These are phyloP conservation scores for Orius laevigatus DNA, from an alignment of 1,140 invertebrate genomes.

Conservation along the genomic window DNA sequence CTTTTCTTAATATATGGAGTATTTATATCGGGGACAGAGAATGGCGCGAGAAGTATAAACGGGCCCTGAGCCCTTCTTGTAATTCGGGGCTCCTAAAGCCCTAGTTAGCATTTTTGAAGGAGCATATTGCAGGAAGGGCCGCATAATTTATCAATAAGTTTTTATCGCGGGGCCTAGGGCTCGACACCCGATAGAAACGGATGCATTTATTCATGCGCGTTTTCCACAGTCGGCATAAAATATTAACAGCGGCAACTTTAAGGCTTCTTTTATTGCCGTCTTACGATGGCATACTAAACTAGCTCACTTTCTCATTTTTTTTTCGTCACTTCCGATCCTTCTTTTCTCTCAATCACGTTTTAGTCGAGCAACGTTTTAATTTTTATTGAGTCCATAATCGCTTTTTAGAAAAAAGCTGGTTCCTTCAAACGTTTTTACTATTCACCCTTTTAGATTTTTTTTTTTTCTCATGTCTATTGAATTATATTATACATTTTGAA, in stretches of 20 bases:
- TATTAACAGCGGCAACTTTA: slow-evolving; percentile 2
- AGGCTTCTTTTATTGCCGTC: slow-evolving; percentile 4
- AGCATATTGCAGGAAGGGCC: slow-evolving; percentile 8
- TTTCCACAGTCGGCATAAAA: slow-evolving; percentile 8
- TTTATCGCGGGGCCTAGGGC: slow-evolving; percentile 3
- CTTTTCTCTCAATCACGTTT: too few relatives aligned
- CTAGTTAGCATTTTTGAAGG: slow-evolving; percentile 9
- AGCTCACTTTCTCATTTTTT: background rate
- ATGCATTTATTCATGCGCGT: slow-evolving; percentile 6
- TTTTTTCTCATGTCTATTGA: too few relatives aligned
- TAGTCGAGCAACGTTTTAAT: too few relatives aligned
- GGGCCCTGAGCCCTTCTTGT: background rate
- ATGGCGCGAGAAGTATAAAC: too few relatives aligned
- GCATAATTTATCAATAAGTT: slow-evolving; percentile 10
- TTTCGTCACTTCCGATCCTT: too few relatives aligned
- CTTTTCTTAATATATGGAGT: too few relatives aligned
- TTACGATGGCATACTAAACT: slow-evolving; percentile 7
- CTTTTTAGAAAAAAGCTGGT: too few relatives aligned
- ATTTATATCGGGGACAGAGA: too few relatives aligned
- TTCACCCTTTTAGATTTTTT: too few relatives aligned
- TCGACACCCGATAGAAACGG: slow-evolving; percentile 5
- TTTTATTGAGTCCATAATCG: too few relatives aligned
- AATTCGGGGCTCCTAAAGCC: slow-evolving; percentile 1
- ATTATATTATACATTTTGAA: too few relatives aligned
- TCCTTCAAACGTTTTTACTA: too few relatives aligned